Percentiles rank a stretch among this genome's conserved stretches.
Conservation (phyloP, 2,113 vertebrate species). For the Tachysurus fulvidraco region DNA sequence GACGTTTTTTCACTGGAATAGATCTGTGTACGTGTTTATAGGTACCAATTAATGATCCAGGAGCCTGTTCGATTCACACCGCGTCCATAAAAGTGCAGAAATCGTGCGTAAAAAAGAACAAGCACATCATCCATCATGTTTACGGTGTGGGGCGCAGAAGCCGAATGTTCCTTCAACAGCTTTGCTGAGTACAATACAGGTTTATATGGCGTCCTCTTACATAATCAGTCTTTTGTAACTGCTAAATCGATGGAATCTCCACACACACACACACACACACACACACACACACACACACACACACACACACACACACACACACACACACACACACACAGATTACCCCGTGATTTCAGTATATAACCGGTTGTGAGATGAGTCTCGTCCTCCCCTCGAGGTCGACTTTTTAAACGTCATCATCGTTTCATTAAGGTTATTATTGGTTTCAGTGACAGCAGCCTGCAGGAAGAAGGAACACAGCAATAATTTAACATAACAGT, state of each 20-base stretch:
- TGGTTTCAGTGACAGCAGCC: slow-evolving; percentile 53
- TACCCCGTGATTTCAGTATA: slow-evolving; percentile 42
- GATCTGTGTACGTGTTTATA: neutral
- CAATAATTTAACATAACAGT: slow-evolving; percentile 60
- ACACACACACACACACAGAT: slow-evolving; percentile 30
- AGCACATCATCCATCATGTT: neutral
- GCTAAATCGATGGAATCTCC: slow-evolving; percentile 6
- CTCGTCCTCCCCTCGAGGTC: slow-evolving; percentile 29
- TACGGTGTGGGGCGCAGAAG: neutral
- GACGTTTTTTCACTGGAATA: neutral
- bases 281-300: neutral
- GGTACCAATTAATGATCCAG: slow-evolving; percentile 7
- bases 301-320: neutral
- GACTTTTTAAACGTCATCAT: slow-evolving; percentile 58
- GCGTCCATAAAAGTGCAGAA: neutral
- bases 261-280: neutral
- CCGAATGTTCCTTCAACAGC: neutral
- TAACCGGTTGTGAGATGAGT: slow-evolving; percentile 42
- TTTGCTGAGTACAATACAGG: neutral
- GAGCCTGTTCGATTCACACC: slow-evolving; percentile 1
- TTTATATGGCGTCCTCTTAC: neutral
- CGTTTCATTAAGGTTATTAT: slow-evolving; percentile 58
- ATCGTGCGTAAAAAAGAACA: neutral
- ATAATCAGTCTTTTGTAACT: slow-evolving; percentile 22
- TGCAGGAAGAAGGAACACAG: slow-evolving; percentile 38